Evolutionary conservation across 2,888 invertebrate genomes (phyloP), one percentile per base, ranked within the genome.

Genomic region (Latheticus oryzae): DNA sequence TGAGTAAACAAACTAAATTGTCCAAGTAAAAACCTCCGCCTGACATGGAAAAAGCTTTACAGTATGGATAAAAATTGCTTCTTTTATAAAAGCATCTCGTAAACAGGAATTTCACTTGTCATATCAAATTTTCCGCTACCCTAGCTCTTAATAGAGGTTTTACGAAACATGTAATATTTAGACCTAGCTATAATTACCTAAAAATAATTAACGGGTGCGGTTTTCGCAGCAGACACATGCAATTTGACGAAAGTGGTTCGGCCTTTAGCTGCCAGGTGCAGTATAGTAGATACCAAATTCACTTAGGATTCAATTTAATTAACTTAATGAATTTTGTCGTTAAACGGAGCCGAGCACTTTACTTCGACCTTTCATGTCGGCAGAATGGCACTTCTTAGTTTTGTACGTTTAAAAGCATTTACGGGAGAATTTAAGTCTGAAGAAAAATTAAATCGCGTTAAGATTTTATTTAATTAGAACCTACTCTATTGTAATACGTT

Each of bases 231-330:
- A 47, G 47, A 32, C 47, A 17, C 47, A 37, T 48, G 35, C 45
- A 33, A 33, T 33, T 38, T 50, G 50, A 16, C 50, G 51, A 38
- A 51, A 51, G 40, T 40, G 51, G 40, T 23, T 38, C 40, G 51
- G 51, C 50, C 50, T 51, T 51, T 30, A 26, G 38, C 50, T 50
- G 50, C 50, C 51, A 51, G 51, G 51, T 51, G 51, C 51, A 51
- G 40, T 40, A 40, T 19, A 51, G 40, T 30, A 24, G 51, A 35
- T 23, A 30, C 40, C 32, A 54, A 60, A 65, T 63, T 65, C 61
- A 66, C 62, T 62, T 62, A 64, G 50, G 60, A 59, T 60, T 60
- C 63, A 63, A 67, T 66, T 53, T 63, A 63, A 67, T 67, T 66
- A 67, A 51, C 28, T 40, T 62, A 62, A 66, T 62, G 65, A 64